Percentiles rank a stretch among this genome's conserved stretches.
phyloP scores from a whole-genome alignment of 2,888 invertebrate species.

The Pollenia amentaria region DNA sequence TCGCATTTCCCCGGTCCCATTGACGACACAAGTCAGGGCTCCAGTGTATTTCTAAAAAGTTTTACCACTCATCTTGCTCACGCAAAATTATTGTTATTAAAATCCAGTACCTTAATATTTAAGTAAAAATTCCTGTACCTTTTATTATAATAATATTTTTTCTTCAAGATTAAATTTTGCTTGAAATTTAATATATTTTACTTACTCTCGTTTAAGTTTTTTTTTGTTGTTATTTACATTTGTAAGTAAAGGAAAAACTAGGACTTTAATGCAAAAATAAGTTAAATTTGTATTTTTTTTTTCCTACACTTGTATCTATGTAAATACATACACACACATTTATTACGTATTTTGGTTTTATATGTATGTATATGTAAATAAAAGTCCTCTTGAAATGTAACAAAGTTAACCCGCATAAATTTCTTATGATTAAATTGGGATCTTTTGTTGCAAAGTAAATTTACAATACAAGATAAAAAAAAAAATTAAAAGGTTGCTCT shows the following conservation, averaged over 20 bases:
- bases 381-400: constrained; percentile 59
- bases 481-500: constrained; percentile 56
- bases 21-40: too few relatives aligned
- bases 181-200: constrained; percentile 41
- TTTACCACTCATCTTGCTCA: too few relatives aligned
- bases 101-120: not conserved
- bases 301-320: constrained; percentile 10
- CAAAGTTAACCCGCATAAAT: constrained; percentile 70
- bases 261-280: not conserved
- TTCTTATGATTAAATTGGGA: constrained; percentile 66
- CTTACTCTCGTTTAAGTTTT: constrained; percentile 27
- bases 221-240: constrained; percentile 23
- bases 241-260: not conserved
- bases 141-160: constrained; percentile 34
- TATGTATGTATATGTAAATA: constrained; percentile 54
- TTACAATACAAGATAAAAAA: not conserved
- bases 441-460: constrained; percentile 49
- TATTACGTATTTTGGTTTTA: constrained; percentile 2
- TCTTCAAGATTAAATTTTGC: constrained; percentile 20
- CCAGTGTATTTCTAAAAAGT: too few relatives aligned
- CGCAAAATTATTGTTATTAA: not conserved
- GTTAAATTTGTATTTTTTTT: not conserved
- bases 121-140: not conserved
- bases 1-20: too few relatives aligned
- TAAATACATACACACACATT: not conserved